Base-by-base conservation (phyloP, 2,797 vertebrate genomes). In the Tapirus indicus region DNA sequence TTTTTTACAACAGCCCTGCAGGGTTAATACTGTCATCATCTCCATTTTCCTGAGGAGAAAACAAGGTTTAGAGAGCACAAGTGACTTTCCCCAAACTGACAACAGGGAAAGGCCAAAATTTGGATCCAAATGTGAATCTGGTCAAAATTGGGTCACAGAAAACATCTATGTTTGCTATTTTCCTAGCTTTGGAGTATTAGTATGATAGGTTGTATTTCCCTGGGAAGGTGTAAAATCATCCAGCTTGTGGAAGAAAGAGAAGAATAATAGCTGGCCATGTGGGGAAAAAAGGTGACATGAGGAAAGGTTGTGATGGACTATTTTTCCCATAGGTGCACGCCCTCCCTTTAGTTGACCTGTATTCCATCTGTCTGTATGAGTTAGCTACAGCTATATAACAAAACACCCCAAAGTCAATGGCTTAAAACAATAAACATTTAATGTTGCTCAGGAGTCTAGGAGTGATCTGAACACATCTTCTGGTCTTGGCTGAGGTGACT, bases 11-110 rank as follows among this genome's bases (percentile, higher is more conserved):
- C 89, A 47, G 44, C 29, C 27, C 23, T 71, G 17, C 18, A 95
- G 83, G 17, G 5, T 72, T 87, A 58, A 91, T 74, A 62, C 23
- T 84, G 41, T 69, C 49, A 80, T 78, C 64, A 17, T 89, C 20
- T 91, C 35, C 49, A 64, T 87, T 94, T 96, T 83, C 60, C 11
- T 27, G 25, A 87, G 54, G 47, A 90, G n/a, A 87, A 92, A 93
- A 79, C 8, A 79, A 68, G 32, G 4, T 41, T 93, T 54, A 78
- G 29, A 69, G n/a, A 91, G 35, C 17, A 75, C 52, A 72, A 83
- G 14, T 83, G 58, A 84, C 47, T 86, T 79, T 27, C 21, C 27
- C 17, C 49, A 91, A 90, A 95, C 25, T 25, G 71, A 64, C 18
- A 93, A 72, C 0, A 47, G 12, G 1, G 2, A 79, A 84, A 79